Percentiles rank a stretch among this genome's conserved stretches.
phyloP scores from a whole-genome alignment of 2,888 invertebrate species.

The Syritta pipiens region DNA sequence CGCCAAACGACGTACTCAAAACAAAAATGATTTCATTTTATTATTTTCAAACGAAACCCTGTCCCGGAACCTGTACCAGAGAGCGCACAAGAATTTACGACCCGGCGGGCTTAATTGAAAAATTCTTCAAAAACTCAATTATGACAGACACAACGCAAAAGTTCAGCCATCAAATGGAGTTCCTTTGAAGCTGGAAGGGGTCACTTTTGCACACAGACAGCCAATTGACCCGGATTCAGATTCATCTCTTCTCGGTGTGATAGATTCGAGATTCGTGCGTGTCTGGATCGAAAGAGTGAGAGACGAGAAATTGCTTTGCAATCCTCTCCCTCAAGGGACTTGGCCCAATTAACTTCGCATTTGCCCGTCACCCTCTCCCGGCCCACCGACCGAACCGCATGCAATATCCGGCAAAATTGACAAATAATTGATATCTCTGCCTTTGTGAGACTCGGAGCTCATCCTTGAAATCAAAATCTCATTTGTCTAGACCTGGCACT shows the following conservation, averaged over 20 bases:
- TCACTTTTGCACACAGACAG: not conserved
- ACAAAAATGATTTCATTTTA: too few species aligned
- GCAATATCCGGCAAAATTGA: conserved; percentile 31
- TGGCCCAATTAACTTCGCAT: conserved; percentile 32
- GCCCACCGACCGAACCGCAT: not conserved
- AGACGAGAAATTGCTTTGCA: not conserved
- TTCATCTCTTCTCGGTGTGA: not conserved
- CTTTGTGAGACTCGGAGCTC: conserved; percentile 1
- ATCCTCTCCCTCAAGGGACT: not conserved
- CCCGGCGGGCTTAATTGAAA: conserved; percentile 20
- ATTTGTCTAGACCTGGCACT: conserved; percentile 23
- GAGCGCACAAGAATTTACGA: conserved; percentile 2
- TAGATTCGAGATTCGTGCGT: not conserved
- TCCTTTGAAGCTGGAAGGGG: not conserved
- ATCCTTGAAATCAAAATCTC: conserved; percentile 31
- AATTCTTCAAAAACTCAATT: conserved; percentile 18
- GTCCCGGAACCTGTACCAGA: too few species aligned
- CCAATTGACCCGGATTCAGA: conserved; percentile 1
- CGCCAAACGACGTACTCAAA: too few species aligned
- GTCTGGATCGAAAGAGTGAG: not conserved
- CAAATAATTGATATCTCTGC: conserved; percentile 47
- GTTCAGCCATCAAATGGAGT: not conserved
- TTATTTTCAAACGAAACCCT: too few species aligned
- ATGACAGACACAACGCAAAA: not conserved
- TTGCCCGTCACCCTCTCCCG: conserved; percentile 8